Conservation (phyloP, 2,797 vertebrate species). For the Sebastes kiyomatsui region DNA sequence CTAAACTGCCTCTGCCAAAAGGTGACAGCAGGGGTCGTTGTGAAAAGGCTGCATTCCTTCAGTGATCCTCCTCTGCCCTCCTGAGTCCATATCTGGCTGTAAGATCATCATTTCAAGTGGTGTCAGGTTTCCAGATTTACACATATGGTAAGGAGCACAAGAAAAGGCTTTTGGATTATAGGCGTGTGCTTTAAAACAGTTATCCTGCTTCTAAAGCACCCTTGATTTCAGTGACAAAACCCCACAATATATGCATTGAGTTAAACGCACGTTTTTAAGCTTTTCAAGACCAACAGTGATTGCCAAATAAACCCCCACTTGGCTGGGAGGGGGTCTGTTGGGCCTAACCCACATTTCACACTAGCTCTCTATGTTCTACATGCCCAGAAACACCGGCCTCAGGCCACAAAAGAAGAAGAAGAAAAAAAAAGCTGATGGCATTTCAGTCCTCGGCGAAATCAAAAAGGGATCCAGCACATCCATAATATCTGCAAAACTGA, state of each 20-base stretch:
- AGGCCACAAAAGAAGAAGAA: conserved; percentile 11
- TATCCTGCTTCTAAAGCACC: background rate
- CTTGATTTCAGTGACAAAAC: background rate
- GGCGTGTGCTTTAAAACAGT: background rate
- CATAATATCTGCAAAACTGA: conserved; percentile 68
- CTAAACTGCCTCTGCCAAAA: conserved; percentile 19
- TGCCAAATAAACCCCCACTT: conserved; percentile 23
- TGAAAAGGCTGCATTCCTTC: conserved; percentile 50
- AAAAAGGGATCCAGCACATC: conserved; percentile 64
- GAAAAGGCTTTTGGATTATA: background rate
- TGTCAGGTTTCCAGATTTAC: conserved; percentile 26
- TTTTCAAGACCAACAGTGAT: background rate
- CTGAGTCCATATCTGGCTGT: conserved; percentile 37
- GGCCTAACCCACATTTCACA: conserved; percentile 59
- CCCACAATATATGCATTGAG: background rate
- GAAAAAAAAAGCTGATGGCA: conserved; percentile 37
- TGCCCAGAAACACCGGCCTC: conserved; percentile 55
- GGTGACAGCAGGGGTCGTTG: conserved; percentile 46
- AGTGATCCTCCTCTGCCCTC: conserved; percentile 36
- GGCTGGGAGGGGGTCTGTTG: conserved; percentile 1
- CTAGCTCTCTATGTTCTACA: conserved; percentile 23
- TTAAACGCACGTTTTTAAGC: background rate
- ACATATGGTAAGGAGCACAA: conserved; percentile 5
- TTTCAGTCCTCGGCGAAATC: conserved; percentile 44
- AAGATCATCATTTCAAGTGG: conserved; percentile 25